Conservation (phyloP, 2,888 invertebrate genomes). For the Mesorhabditis spiculigera region DNA sequence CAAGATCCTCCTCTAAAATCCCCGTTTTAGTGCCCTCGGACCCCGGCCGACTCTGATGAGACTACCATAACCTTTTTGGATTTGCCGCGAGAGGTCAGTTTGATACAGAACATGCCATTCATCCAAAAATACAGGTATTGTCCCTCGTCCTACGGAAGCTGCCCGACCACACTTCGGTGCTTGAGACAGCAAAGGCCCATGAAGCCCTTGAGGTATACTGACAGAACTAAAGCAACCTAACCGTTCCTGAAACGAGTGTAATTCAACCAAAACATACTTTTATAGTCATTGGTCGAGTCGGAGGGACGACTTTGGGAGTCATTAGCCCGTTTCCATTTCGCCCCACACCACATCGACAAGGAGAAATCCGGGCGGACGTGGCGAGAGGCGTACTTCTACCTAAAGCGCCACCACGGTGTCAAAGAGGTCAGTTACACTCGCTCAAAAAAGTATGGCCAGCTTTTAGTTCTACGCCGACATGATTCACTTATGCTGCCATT, state of each 20-base stretch:
- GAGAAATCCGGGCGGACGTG: conserved; percentile 36
- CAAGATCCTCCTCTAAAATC: too few species aligned
- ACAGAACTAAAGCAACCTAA: too few species aligned
- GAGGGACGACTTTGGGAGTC: conserved; percentile 49
- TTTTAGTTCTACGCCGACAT: conserved; percentile 90
- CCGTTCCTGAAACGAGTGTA: too few species aligned
- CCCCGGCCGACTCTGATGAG: conserved; percentile 37
- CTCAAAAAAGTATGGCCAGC: conserved; percentile 65
- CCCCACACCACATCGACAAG: conserved; percentile 66
- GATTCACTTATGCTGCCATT: conserved; percentile 85
- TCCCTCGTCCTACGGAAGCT: conserved; percentile 83
- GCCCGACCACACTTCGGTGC: conserved; percentile 85
- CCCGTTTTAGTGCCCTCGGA: conserved; percentile 29
- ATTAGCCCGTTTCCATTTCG: conserved; percentile 83
- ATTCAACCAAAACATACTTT: too few species aligned
- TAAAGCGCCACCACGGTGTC: conserved; percentile 55
- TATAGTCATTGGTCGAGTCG: conserved; percentile 36
- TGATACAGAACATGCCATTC: not conserved
- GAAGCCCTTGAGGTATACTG: conserved; percentile 43
- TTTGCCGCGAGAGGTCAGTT: conserved; percentile 81
- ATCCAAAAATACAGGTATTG: conserved; percentile 61
- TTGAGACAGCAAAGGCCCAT: conserved; percentile 66
- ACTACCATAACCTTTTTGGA: conserved; percentile 65
- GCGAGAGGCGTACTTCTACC: conserved; percentile 54
- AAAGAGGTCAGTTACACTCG: conserved; percentile 24